Base-by-base conservation (phyloP, 1,140 invertebrate species). In the Conus betulinus region DNA sequence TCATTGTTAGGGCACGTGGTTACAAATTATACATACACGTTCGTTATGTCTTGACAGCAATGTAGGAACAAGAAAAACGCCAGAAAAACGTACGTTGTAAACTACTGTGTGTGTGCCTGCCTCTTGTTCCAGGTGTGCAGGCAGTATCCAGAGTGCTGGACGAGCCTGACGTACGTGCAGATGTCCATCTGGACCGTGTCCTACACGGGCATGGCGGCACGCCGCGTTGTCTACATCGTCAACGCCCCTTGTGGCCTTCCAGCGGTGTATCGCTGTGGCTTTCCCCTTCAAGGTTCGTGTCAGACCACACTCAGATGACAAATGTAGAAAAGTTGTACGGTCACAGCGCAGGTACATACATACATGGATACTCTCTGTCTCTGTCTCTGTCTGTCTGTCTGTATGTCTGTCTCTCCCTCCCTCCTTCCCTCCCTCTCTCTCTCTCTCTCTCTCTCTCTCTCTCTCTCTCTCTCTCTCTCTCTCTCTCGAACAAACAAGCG, bases 151-250 rank as follows among this genome's bases (percentile, higher is more conserved):
- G 82, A 63, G 55, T 84, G 82, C n/a, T 60, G 25, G 52, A 23
- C 11, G 3, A 60, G 57, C 25, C 82, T 84, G 82, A 60, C 5
- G 23, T 84, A 84, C 55, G 51, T 52, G 57, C 82, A 63, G 82
- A 1, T 63, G 23, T 84, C 82, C 57, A 84, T 84, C 82, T 84
- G 82, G 82, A 39, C 6, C 8, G 57, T 84, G 55, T 63, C 55
- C 82, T 84, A 84, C 82, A 84, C 82, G n/a, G 82, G 82, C 27
- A 63, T 84, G 82, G 8, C 27, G 20, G 53, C 82, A 20, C 82
- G 82, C 6, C 17, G 82, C 10, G 17, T 10, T 23, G 82, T 63
- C 23, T 84, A 84, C 55, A 53, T 84, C 55, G 20, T 84, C 82
- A 84, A 84, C 57, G 57, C 25, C 11, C 11, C 82, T 84, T 1